Evolutionary conservation across 2,113 vertebrate genomes (phyloP).

Genomic region (Leuciscus idus): DNA sequence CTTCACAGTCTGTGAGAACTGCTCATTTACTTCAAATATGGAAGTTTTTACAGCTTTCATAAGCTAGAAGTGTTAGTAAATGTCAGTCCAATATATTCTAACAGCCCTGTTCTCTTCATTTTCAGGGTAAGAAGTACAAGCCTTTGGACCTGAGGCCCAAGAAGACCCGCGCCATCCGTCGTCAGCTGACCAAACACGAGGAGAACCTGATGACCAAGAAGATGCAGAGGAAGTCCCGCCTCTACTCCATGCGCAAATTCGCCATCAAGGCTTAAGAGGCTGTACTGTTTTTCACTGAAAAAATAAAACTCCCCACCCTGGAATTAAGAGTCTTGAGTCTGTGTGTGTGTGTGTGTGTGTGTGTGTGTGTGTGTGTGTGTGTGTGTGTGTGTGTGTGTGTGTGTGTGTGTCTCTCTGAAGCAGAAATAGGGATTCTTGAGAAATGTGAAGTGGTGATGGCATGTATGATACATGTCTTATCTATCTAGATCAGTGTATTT

Average conservation of each 20-base stretch:
- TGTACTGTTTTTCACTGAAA: constrained; percentile 59
- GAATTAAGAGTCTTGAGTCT: not conserved
- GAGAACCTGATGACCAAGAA: constrained; percentile 92
- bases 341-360: constrained; percentile 31
- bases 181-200: constrained; percentile 91
- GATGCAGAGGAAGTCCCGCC: constrained; percentile 89
- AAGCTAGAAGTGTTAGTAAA: no score
- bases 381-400: constrained; percentile 31
- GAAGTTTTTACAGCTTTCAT: no score
- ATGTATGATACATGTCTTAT: no score
- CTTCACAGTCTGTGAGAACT: no score
- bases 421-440: not conserved
- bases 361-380: constrained; percentile 23
- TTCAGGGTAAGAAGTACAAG: constrained; percentile 97
- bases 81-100: not conserved
- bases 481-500: no score
- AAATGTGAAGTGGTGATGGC: no score
- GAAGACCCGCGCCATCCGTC: constrained; percentile 95
- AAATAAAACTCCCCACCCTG: constrained; percentile 74
- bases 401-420: not conserved
- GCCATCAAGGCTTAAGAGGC: constrained; percentile 90
- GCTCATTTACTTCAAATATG: no score
- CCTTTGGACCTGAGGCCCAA: constrained; percentile 95
- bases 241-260: constrained; percentile 90
- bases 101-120: not conserved